phyloP scores from a whole-genome alignment of 1,140 invertebrate species.

The Ceratitis capitata region DNA sequence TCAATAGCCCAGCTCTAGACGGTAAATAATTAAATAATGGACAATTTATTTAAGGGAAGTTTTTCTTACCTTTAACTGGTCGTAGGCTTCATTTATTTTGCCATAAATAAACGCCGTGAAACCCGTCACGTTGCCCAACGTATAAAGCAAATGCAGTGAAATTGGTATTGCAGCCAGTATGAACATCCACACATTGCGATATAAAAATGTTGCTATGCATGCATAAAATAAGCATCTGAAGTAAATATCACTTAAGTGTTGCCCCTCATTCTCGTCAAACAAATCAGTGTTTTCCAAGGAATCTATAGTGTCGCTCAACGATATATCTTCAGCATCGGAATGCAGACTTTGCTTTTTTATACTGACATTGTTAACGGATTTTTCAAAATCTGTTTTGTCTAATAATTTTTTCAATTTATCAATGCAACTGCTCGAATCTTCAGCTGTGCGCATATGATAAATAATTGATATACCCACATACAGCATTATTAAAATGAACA shows the following conservation, averaged over 20 bases:
- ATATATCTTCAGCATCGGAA: slow-evolving; percentile 59
- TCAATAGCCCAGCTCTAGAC: slow-evolving; percentile 64
- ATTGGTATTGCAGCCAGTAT: slow-evolving; percentile 60
- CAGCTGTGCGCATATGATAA: slow-evolving; percentile 65
- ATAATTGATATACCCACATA: slow-evolving; percentile 68
- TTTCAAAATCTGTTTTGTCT: slow-evolving; percentile 55
- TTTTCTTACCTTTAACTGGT: slow-evolving; percentile 46
- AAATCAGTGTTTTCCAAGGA: slow-evolving; percentile 53
- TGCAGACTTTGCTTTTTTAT: slow-evolving; percentile 47
- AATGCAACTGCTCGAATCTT: slow-evolving; percentile 49
- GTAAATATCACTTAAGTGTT: slow-evolving; percentile 51
- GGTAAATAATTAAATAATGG: not conserved
- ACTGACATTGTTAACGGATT: slow-evolving; percentile 53
- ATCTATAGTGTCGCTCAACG: slow-evolving; percentile 58
- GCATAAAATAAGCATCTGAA: slow-evolving; percentile 63
- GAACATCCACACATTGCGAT: slow-evolving; percentile 63
- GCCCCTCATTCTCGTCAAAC: slow-evolving; percentile 43
- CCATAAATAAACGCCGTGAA: slow-evolving; percentile 53
- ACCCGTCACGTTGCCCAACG: slow-evolving; percentile 52
- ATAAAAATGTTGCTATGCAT: slow-evolving; percentile 59
- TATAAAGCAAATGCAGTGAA: slow-evolving; percentile 56
- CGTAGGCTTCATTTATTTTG: slow-evolving; percentile 52
- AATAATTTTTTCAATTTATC: slow-evolving; percentile 55
- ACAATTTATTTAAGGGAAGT: not conserved
- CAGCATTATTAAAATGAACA: slow-evolving; percentile 66